Evolutionary conservation across 2,888 invertebrate species (phyloP).

Genomic region (Drosophila percnosoma): DNA sequence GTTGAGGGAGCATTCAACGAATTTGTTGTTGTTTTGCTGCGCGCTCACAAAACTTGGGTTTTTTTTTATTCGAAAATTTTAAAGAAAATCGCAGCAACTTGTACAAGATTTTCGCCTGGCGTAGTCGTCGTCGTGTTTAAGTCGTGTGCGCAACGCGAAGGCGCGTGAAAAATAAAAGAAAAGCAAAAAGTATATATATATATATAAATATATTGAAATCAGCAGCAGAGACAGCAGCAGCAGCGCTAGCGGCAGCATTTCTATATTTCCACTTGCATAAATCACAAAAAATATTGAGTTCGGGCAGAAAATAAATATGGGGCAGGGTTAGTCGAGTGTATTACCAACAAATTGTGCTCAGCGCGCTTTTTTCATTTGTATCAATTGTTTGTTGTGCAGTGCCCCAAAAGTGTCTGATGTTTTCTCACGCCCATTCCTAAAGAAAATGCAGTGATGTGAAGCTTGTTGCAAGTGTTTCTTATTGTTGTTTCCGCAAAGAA

Average conservation of each 20-base stretch:
- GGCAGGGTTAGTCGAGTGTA: conserved; percentile 85
- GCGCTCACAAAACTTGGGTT: conserved; percentile 72
- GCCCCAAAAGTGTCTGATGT: conserved; percentile 12
- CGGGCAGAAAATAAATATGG: conserved; percentile 79
- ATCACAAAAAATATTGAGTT: conserved; percentile 31
- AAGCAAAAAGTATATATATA: conserved; percentile 28
- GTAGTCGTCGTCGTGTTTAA: conserved; percentile 80
- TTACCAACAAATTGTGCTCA: conserved; percentile 22
- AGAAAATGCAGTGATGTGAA: conserved; percentile 41
- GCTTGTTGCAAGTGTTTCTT: conserved; percentile 25
- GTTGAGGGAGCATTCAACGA: conserved; percentile 61
- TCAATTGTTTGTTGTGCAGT: conserved; percentile 26
- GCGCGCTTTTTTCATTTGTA: conserved; percentile 17
- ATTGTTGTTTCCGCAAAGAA: background rate
- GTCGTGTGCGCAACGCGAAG: conserved; percentile 82
- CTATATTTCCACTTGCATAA: conserved; percentile 63
- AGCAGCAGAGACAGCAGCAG: conserved; percentile 28
- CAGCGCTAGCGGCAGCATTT: conserved; percentile 41
- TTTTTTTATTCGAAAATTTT: conserved; percentile 40
- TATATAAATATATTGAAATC: conserved; percentile 46
- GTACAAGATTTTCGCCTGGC: conserved; percentile 59
- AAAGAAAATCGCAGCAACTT: conserved; percentile 71
- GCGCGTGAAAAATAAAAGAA: conserved; percentile 67
- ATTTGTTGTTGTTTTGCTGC: conserved; percentile 59
- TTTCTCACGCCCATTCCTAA: background rate